Evolutionary conservation across 2,888 invertebrate genomes (phyloP).

Genomic region (Bombylius discolor): DNA sequence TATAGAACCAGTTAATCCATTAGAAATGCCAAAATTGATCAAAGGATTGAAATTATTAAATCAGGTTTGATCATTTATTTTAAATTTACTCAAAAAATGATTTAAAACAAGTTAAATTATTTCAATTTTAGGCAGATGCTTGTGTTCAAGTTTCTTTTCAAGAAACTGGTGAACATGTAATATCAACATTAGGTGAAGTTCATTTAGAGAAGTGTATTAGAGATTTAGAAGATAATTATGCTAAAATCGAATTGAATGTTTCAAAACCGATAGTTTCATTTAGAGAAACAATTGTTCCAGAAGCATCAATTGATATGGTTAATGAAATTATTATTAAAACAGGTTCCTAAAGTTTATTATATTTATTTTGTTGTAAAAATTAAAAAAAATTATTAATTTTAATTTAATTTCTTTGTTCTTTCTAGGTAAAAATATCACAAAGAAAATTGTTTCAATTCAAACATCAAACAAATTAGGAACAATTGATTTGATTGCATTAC

Average conservation of each 20-base stretch:
- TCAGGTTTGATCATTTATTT: constrained; percentile 45
- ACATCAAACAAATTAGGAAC: constrained; percentile 60
- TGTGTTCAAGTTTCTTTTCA: constrained; percentile 82
- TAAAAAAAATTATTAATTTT: constrained; percentile 7
- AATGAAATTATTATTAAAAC: constrained; percentile 67
- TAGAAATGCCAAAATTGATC: constrained; percentile 60
- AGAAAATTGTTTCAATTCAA: constrained; percentile 44
- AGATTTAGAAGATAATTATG: constrained; percentile 72
- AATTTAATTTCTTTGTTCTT: neutral
- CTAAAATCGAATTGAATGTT: constrained; percentile 73
- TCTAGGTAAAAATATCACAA: constrained; percentile 35
- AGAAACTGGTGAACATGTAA: constrained; percentile 88
- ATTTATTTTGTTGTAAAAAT: too few species aligned
- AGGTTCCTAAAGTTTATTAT: constrained; percentile 6
- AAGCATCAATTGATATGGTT: constrained; percentile 70
- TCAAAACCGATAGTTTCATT: constrained; percentile 95
- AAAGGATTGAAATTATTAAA: constrained; percentile 74
- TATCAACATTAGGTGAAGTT: constrained; percentile 92
- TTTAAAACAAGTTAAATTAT: neutral
- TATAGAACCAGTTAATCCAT: constrained; percentile 70
- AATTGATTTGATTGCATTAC: constrained; percentile 61
- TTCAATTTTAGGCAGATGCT: constrained; percentile 49
- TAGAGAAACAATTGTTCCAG: constrained; percentile 78
- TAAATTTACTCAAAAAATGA: neutral
- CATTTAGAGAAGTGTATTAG: constrained; percentile 92